These are phyloP conservation scores for Teleopsis dalmanni DNA, from an alignment of 1,140 invertebrate genomes.

Conservation along the genomic window DNA sequence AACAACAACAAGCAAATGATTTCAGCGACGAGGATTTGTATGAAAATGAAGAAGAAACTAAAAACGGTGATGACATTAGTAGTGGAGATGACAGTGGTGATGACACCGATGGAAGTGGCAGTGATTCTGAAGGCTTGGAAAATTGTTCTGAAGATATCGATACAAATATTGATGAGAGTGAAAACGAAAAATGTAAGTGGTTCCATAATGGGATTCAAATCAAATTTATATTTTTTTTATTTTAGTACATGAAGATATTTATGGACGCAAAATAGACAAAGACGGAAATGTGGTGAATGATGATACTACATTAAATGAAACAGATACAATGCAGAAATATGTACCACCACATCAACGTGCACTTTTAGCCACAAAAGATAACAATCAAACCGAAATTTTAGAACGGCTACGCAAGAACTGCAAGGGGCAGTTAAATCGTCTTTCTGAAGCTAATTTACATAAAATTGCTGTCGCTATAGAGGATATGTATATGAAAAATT, in stretches of 20 bases:
- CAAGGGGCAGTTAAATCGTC: constrained; percentile 81
- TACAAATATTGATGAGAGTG: constrained; percentile 27
- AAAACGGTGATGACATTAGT: constrained; percentile 36
- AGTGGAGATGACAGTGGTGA: constrained; percentile 17
- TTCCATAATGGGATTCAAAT: background rate
- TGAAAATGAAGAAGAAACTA: constrained; percentile 39
- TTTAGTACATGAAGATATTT: constrained; percentile 82
- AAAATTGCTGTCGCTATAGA: constrained; percentile 68
- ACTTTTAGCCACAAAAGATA: constrained; percentile 39
- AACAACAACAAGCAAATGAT: constrained; percentile 25
- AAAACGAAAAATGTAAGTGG: constrained; percentile 13
- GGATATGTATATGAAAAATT: constrained; percentile 64
- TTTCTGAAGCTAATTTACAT: constrained; percentile 82
- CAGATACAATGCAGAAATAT: constrained; percentile 52
- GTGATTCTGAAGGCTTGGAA: constrained; percentile 16
- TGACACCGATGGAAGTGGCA: constrained; percentile 12
- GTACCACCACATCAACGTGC: constrained; percentile 72
- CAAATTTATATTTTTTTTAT: background rate
- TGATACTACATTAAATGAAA: constrained; percentile 5
- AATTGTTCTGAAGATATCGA: constrained; percentile 16
- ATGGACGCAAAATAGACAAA: constrained; percentile 75
- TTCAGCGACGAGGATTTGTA: constrained; percentile 36
- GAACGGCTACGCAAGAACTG: constrained; percentile 64
- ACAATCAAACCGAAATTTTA: constrained; percentile 54
- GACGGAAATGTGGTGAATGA: constrained; percentile 64